Evolutionary conservation across 2,797 vertebrate genomes (phyloP), one percentile per base, ranked within the genome.

Genomic region (Melanotaenia maccullochi): DNA sequence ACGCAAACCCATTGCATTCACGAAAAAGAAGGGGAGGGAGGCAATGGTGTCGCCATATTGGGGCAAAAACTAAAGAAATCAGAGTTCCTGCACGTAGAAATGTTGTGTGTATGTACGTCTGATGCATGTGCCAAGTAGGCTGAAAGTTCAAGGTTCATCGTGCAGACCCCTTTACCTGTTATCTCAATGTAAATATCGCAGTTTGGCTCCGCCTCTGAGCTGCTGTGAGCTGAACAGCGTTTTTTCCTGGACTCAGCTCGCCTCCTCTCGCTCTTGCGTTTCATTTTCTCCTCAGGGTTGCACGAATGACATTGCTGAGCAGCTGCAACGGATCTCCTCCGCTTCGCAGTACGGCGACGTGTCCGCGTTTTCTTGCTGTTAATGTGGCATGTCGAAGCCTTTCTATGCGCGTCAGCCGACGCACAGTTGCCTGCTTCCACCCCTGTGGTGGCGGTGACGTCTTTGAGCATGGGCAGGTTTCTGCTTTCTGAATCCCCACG

Each of bases 221-320:
- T 84, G 83, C 54, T 85, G 69, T 67, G 88, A 67, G 92, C 91
- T 70, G 93, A 87, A 73, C 93, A 90, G 78, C 93, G 92, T 76
- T 93, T 94, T 77, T 95, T 95, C 80, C 91, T 93, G 69, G 91
- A 90, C 86, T 95, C 95, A 42, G 81, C 73, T 88, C 94, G 91
- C 55, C 92, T 92, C 87, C 91, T 89, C 79, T 95, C 94, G 90
- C 90, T 91, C 85, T 95, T 96, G 83, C 95, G 94, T 85, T 96
- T 96, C 95, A 96, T 95, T 63, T 85, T 90, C 60, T 63, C 71
- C 57, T 85, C 86, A 71, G 60, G 70, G 84, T 57, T 76, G 81
- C 81, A 61, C 62, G 57, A 58, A 47, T 74, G 76, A 62, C 91
- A 90, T 85, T 85, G 68, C 80, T 12, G 60, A 60, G 69, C 75